phyloP scores from a whole-genome alignment of 2,888 invertebrate species.

The Himalopsyche tibetana region DNA sequence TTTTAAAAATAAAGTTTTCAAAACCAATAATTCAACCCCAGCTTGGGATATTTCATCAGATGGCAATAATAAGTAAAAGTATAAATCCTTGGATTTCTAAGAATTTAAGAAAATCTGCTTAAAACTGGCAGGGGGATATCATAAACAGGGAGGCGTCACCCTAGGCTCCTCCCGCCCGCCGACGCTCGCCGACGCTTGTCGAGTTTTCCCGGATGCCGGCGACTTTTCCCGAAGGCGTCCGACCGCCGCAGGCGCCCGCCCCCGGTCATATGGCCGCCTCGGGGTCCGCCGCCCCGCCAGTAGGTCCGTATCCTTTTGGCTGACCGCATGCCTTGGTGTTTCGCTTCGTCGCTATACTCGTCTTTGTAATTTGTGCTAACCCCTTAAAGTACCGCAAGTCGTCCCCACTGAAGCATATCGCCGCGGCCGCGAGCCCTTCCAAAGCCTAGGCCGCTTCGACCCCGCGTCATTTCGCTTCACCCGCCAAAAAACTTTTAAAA shows the following conservation, averaged over 20 bases:
- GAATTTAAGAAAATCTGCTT: background rate
- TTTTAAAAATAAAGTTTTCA: no score
- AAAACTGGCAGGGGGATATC: conserved; percentile 24
- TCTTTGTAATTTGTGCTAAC: conserved; percentile 71
- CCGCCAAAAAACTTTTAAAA: conserved; percentile 53
- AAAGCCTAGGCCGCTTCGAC: conserved; percentile 54
- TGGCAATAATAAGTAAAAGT: no score
- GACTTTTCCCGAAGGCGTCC: conserved; percentile 48
- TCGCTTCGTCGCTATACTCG: conserved; percentile 77
- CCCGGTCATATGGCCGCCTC: conserved; percentile 64
- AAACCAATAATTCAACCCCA: no score
- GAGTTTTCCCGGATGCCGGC: conserved; percentile 48
- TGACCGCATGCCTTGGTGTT: conserved; percentile 79
- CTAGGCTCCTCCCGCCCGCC: conserved; percentile 59
- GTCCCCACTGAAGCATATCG: conserved; percentile 58
- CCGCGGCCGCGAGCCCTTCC: conserved; percentile 66
- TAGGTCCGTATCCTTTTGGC: conserved; percentile 79
- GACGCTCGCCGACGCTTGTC: conserved; percentile 50
- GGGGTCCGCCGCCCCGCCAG: conserved; percentile 66
- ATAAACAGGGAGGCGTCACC: conserved; percentile 58
- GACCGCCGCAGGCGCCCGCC: conserved; percentile 59
- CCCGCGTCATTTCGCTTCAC: conserved; percentile 46
- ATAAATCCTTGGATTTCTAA: background rate
- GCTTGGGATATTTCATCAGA: no score
- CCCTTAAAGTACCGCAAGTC: conserved; percentile 66